A percentile compares a stretch with the other conserved stretches of the same genome.
These are phyloP conservation scores for Chamaea fasciata DNA, from an alignment of 2,113 vertebrate species.

Conservation along the genomic window DNA sequence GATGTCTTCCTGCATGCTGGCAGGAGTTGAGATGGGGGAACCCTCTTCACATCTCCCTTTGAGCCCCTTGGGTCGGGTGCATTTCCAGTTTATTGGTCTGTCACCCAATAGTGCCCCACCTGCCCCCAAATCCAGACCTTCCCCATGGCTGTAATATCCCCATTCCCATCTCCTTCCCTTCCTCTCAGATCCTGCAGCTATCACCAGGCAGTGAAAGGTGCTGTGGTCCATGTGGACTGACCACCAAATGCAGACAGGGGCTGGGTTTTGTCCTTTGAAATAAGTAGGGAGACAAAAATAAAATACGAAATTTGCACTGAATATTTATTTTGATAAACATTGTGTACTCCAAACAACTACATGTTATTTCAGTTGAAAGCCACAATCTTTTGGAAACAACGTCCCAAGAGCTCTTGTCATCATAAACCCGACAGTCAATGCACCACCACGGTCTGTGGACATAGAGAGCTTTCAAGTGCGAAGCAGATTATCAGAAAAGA, in stretches of 20 bases:
- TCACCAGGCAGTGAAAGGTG: neutral
- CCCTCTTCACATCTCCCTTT: neutral
- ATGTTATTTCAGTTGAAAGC: conserved; percentile 20
- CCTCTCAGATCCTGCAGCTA: neutral
- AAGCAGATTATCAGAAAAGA: conserved; percentile 64
- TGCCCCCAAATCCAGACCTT: neutral
- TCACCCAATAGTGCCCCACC: neutral
- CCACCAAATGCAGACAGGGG: neutral
- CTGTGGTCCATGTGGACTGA: accelerated
- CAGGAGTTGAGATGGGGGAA: neutral
- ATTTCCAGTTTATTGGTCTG: neutral
- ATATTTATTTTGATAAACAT: conserved; percentile 66
- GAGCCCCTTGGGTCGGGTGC: accelerated
- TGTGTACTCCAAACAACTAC: conserved; percentile 53
- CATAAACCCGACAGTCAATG: conserved; percentile 21
- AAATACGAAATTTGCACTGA: conserved; percentile 18
- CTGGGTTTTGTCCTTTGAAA: neutral
- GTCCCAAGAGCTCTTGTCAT: conserved; percentile 52
- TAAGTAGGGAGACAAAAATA: neutral
- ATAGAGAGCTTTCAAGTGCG: conserved; percentile 61
- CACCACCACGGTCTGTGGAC: conserved; percentile 29
- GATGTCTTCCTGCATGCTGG: neutral
- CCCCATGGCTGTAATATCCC: neutral
- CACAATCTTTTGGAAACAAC: conserved; percentile 10
- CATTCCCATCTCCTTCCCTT: neutral